Conservation (phyloP, 1,140 invertebrate species). For the Pinna nobilis region DNA sequence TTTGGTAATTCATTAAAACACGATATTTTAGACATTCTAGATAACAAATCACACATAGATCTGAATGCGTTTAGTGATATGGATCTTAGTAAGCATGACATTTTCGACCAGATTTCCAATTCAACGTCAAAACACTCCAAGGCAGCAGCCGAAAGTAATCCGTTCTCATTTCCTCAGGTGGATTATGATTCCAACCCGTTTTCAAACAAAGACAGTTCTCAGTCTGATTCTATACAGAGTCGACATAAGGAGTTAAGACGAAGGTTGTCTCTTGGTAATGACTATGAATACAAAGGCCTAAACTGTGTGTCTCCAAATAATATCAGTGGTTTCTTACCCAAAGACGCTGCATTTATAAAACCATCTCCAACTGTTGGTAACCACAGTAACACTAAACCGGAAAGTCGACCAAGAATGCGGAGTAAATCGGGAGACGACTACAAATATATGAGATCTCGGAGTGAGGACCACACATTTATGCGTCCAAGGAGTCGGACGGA, state of each 20-base stretch:
- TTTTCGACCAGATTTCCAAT: slow-evolving; percentile 6
- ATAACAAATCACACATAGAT: slow-evolving; percentile 19
- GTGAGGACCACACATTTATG: slow-evolving; percentile 63
- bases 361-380: slow-evolving; percentile 10
- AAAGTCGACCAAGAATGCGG: slow-evolving; percentile 47
- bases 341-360: slow-evolving; percentile 20
- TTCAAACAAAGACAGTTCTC: neutral
- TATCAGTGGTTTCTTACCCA: slow-evolving; percentile 9
- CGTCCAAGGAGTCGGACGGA: slow-evolving; percentile 63
- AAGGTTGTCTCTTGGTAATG: slow-evolving; percentile 62
- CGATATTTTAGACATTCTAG: neutral
- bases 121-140: neutral
- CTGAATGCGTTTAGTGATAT: slow-evolving; percentile 7
- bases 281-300: slow-evolving; percentile 32
- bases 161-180: slow-evolving; percentile 31
- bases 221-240: slow-evolving; percentile 13
- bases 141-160: slow-evolving; percentile 39
- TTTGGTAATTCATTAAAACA: neutral
- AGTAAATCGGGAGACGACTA: slow-evolving; percentile 69
- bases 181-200: too few relatives aligned
- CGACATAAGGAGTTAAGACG: slow-evolving; percentile 56
- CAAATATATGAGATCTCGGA: slow-evolving; percentile 61
- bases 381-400: too few relatives aligned
- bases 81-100: slow-evolving; percentile 6
- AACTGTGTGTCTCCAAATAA: slow-evolving; percentile 17